Evolutionary conservation across 2,797 vertebrate genomes (phyloP).

Genomic region (Melanotaenia maccullochi): DNA sequence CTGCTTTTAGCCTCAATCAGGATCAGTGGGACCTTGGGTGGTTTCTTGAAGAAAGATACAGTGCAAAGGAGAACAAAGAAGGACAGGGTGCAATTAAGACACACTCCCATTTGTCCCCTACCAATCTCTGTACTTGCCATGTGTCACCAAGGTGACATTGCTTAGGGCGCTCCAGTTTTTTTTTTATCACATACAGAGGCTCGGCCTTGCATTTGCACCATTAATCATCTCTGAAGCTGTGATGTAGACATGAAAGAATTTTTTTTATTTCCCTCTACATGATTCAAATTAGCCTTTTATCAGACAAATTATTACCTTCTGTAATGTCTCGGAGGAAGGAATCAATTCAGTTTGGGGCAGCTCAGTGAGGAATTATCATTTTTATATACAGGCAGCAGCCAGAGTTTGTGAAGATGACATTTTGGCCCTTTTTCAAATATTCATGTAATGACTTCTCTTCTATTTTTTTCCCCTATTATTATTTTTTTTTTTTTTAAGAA

Average conservation of each 20-base stretch:
- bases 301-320: constrained; percentile 57
- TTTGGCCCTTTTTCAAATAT: constrained; percentile 28
- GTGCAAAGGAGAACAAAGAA: constrained; percentile 66
- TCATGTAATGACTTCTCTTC: constrained; percentile 21
- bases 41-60: constrained; percentile 57
- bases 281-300: constrained; percentile 70
- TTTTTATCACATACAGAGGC: constrained; percentile 65
- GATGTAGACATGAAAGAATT: constrained; percentile 66
- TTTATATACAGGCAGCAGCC: constrained; percentile 1
- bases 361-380: constrained; percentile 3
- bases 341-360: constrained; percentile 30
- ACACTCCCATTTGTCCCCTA: constrained; percentile 51
- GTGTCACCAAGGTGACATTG: constrained; percentile 84
- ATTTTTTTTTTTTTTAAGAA: not conserved
- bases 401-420: constrained; percentile 20
- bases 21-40: constrained; percentile 55
- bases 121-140: constrained; percentile 59
- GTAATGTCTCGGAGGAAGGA: constrained; percentile 46
- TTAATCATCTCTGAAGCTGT: constrained; percentile 72
- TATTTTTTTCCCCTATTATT: constrained; percentile 1
- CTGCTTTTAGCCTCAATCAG: constrained; percentile 57
- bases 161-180: constrained; percentile 62
- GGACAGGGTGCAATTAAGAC: constrained; percentile 78
- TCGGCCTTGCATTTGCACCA: constrained; percentile 54
- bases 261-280: constrained; percentile 39